Conservation (phyloP, 2,113 vertebrate species). For the Naja naja region DNA sequence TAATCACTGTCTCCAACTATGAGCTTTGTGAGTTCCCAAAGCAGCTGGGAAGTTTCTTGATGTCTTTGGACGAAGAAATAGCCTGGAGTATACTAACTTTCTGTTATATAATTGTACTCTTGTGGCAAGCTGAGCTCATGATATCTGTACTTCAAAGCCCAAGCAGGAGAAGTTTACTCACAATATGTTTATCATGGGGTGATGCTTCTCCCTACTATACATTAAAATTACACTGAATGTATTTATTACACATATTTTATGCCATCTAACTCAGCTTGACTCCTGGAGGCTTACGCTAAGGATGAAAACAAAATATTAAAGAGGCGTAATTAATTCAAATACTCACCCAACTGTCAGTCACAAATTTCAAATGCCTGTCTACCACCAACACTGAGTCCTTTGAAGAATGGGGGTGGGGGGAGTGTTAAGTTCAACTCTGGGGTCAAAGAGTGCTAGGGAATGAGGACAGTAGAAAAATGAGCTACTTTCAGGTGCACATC, state of each 20-base stretch:
- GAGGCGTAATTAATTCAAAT: not conserved
- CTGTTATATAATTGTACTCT: slow-evolving; percentile 13
- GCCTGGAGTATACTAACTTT: slow-evolving; percentile 2
- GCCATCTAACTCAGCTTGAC: not conserved
- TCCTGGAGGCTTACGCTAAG: not conserved
- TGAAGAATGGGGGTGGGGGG: not conserved
- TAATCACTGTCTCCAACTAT: slow-evolving; percentile 26
- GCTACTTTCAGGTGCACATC: not conserved
- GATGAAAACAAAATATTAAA: not conserved
- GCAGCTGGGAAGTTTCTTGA: slow-evolving; percentile 25
- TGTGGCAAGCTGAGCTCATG: slow-evolving; percentile 5
- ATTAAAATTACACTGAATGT: not conserved
- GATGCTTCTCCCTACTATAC: not conserved
- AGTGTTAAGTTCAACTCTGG: not conserved
- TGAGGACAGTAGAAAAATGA: not conserved
- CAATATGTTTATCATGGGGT: not conserved
- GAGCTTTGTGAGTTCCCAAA: slow-evolving; percentile 25
- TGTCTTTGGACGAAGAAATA: slow-evolving; percentile 30
- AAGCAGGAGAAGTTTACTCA: not conserved
- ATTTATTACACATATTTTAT: not conserved
- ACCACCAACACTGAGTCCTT: not conserved
- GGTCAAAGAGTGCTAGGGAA: not conserved
- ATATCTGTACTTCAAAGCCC: slow-evolving; percentile 4
- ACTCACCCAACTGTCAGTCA: not conserved
- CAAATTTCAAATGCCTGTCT: not conserved